Percentiles rank a stretch among this genome's conserved stretches.
Conservation (phyloP, 2,888 invertebrate genomes). For the Pyrrhosoma nymphula region DNA sequence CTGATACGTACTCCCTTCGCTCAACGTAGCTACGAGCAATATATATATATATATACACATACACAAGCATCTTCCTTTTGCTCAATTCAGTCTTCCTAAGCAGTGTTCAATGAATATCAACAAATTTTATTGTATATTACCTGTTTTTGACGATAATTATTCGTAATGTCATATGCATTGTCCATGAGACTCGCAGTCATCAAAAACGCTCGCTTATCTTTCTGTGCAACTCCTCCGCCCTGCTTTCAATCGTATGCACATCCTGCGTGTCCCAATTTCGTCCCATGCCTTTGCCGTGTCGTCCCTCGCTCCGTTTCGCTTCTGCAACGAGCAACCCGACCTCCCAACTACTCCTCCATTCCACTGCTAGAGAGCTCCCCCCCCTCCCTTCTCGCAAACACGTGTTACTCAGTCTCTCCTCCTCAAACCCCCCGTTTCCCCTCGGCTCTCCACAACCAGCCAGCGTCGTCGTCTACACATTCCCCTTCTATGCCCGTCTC, state of each 20-base stretch:
- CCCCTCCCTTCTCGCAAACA: neutral
- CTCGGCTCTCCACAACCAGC: neutral
- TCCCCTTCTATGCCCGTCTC: neutral
- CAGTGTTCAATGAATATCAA: neutral
- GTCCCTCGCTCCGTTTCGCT: neutral
- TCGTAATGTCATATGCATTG: neutral
- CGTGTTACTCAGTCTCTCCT: neutral
- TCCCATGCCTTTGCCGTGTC: neutral
- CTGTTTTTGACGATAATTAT: no score
- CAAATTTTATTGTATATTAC: no score
- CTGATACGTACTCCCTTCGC: no score
- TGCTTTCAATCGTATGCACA: neutral
- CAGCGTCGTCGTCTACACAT: conserved; percentile 37
- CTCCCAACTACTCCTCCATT: neutral
- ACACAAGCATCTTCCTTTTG: neutral
- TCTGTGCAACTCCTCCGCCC: neutral
- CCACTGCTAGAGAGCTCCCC: no score
- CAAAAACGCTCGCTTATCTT: neutral
- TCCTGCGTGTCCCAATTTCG: conserved; percentile 12
- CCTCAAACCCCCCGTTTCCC: neutral
- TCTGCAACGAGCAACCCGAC: neutral
- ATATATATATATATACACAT: no score
- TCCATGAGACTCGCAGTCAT: neutral
- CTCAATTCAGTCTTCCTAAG: neutral
- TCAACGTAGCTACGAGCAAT: no score